Base-by-base conservation (phyloP, 1,140 invertebrate species). In the Formica exsecta region DNA sequence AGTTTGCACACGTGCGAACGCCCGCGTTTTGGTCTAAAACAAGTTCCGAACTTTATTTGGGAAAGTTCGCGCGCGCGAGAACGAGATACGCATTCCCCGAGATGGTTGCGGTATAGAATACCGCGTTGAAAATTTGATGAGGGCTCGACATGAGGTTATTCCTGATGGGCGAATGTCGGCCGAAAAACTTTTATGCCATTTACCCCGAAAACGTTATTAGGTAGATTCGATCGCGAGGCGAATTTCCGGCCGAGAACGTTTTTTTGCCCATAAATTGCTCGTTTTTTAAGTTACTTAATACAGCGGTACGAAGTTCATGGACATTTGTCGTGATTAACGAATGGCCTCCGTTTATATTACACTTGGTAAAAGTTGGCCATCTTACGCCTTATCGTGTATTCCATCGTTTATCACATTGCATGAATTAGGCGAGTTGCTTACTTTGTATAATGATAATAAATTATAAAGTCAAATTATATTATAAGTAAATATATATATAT, bases 31-130 rank as follows among this genome's bases (percentile, higher is more conserved):
- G 25, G 13, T 36, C 19, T 44, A 29, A 36, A 44, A 73, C 54
- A 83, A 83, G 41, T 83, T 61, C 38, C 68, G 25, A 83, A 83
- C 79, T 83, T 61, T 36, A 83, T 74, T 62, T 83, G 19, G 79
- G 54, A 62, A 83, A 83, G 79, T 83, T 73, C 3, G 54, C n/a
- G 68, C 38, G 54, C 38, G n/a, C 4, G 9, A 44, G 1, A 22
- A 29, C 25, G 32, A 54, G 36, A 9, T 68, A 70, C 38, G 22
- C 36, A n/a, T 51, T 51, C 13, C 29, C 25, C 19, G 11, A 11
- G 22, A 77, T 65, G 41, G 41, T 65, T 32, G 64, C 38, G n/a
- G n/a, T 32, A 22, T 62, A 32, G 75, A 77, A 11, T 74, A n/a
- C 9, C 54, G 8, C 22, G 54, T 13, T 83, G 66, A 74, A 83